phyloP scores from a whole-genome alignment of 2,888 invertebrate genomes.

The Nymphalis polychloros region DNA sequence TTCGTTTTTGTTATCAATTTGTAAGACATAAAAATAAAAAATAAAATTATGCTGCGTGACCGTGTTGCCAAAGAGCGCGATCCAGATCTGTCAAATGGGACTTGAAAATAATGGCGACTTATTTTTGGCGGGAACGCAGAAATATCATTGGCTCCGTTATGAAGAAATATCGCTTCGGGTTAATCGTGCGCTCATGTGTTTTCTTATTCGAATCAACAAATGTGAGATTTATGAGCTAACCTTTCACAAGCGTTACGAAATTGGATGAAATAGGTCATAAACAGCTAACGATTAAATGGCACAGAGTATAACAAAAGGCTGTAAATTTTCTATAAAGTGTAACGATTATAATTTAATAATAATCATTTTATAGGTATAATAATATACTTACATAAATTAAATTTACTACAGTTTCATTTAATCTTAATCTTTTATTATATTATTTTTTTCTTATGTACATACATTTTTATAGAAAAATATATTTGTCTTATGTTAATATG shows the following conservation, averaged over 20 bases:
- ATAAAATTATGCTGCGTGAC: conserved; percentile 33
- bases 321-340: not conserved
- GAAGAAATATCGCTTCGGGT: conserved; percentile 55
- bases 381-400: no score
- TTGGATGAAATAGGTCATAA: conserved; percentile 23
- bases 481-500: not conserved
- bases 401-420: no score
- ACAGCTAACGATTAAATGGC: conserved; percentile 1
- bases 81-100: conserved; percentile 73
- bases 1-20: conserved; percentile 30
- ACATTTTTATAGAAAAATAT: not conserved
- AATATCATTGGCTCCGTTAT: conserved; percentile 57
- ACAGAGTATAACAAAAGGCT: not conserved
- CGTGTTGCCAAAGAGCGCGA: conserved; percentile 62
- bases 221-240: conserved; percentile 32
- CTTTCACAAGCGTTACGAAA: conserved; percentile 25
- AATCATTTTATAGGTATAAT: not conserved
- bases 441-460: not conserved
- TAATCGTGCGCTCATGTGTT: conserved; percentile 48
- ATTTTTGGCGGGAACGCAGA: conserved; percentile 70
- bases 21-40: conserved; percentile 40
- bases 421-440: no score
- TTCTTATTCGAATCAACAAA: conserved; percentile 45
- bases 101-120: conserved; percentile 69
- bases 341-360: not conserved